Evolutionary conservation across 2,113 vertebrate species (phyloP), one percentile per base, ranked within the genome.

Genomic region (Nycticryphes semicollaris): DNA sequence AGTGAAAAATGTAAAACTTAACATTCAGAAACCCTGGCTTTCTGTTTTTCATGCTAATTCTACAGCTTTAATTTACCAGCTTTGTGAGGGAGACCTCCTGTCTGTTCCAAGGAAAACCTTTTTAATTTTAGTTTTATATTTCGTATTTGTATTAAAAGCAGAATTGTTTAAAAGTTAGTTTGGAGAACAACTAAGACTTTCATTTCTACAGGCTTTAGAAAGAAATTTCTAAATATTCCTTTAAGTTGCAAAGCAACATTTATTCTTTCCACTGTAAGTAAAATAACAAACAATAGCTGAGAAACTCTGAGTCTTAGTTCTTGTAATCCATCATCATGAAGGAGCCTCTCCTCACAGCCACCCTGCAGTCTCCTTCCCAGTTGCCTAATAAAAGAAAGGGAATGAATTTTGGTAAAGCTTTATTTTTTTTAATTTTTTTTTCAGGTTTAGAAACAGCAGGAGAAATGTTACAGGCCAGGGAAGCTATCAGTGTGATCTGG

Each of bases 21-120:
- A 90, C 79, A 95, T 79, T 76, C 81, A 83, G 91, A 93, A 97
- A 69, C 90, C 89, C 82, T 72, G 73, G 77, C 53, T 96, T 96
- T 95, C 63, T 54, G 68, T 84, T 95, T 96, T 41, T 96, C 76
- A 60, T 72, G 81, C 47, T 89, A 79, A 48, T 90, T 89, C 69
- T 41, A 77, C 60, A 76, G 68, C 27, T 94, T 95, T 75, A 88
- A 88, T 73, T 75, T 92, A 80, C 75, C 43, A 72, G 73, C 47
- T 24, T 47, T 95, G 73, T 5, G 28, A 90, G 89, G 56, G 33
- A 84, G 81, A 25, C 27, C 24, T 64, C 56, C 41, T 87, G 80
- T 50, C 5, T 53, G 6, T 89, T 74, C 85, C 72, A 75, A 75
- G 67, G 63, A 56, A 62, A 96, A 78, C 48, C 16, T 37, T 64